Evolutionary conservation across 2,113 vertebrate species (phyloP).

Genomic region (Haemorhous mexicanus): DNA sequence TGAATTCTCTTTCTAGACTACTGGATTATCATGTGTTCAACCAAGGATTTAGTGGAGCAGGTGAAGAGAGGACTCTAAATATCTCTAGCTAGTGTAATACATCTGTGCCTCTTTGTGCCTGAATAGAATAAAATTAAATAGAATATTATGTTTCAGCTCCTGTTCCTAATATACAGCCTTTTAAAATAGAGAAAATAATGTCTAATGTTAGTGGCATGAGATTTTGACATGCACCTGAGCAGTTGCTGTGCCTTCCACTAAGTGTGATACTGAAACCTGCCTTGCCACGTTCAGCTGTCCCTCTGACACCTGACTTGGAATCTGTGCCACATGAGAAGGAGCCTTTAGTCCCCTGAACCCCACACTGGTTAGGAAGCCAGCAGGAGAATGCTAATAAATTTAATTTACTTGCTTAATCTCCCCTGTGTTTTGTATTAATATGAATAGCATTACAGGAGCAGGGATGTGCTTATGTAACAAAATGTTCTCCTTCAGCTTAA

Average conservation of each 20-base stretch:
- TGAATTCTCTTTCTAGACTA: neutral
- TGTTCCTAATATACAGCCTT: neutral
- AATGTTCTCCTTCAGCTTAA: conserved; percentile 22
- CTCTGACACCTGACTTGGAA: neutral
- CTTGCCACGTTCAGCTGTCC: neutral
- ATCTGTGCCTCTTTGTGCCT: neutral
- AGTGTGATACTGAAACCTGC: neutral
- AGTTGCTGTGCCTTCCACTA: neutral
- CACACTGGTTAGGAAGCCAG: neutral
- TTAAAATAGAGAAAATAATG: neutral
- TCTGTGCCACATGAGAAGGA: neutral
- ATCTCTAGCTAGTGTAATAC: neutral
- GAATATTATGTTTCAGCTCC: neutral
- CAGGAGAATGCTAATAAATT: conserved; percentile 35
- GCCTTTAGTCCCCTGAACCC: neutral
- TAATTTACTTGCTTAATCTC: conserved; percentile 36
- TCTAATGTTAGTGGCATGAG: neutral
- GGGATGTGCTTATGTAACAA: conserved; percentile 31
- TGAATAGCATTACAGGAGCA: conserved; percentile 5
- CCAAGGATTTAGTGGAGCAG: neutral
- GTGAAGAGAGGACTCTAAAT: neutral
- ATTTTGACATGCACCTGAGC: neutral
- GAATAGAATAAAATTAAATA: neutral
- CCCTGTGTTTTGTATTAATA: conserved; percentile 11
- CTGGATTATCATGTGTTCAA: neutral